phyloP scores from a whole-genome alignment of 2,797 vertebrate species.

The Microctenopoma steveboyesi region DNA sequence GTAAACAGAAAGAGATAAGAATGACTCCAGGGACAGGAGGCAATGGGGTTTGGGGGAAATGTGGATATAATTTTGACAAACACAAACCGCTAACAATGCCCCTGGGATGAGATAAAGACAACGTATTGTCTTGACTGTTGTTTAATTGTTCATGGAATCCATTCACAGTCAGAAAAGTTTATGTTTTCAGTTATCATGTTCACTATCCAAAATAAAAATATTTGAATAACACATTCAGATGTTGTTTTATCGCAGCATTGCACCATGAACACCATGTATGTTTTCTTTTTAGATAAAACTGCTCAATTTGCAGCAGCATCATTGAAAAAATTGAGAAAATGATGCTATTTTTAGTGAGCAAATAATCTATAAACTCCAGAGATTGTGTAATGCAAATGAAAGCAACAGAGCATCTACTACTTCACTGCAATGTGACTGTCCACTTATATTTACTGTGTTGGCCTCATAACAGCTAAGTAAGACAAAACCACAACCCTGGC shows the following conservation, averaged over 20 bases:
- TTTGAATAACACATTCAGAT: constrained; percentile 1
- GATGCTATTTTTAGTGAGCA: not conserved
- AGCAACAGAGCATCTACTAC: too few species aligned
- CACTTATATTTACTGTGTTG: too few species aligned
- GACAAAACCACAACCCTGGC: too few species aligned
- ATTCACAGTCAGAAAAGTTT: constrained; percentile 4
- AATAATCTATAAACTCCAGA: not conserved
- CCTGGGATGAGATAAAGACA: constrained; percentile 12
- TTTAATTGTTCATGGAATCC: constrained; percentile 13
- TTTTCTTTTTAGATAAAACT: not conserved
- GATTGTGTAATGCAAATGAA: too few species aligned
- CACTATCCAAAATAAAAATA: not conserved
- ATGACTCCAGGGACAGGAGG: constrained; percentile 24
- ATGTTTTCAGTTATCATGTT: constrained; percentile 1
- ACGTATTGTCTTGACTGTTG: constrained; percentile 5
- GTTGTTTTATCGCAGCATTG: not conserved
- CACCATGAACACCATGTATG: not conserved
- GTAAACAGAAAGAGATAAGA: constrained; percentile 33
- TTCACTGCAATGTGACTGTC: too few species aligned
- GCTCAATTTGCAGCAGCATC: not conserved
- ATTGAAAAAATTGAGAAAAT: not conserved
- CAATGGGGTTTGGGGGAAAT: constrained; percentile 26
- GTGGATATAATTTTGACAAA: constrained; percentile 36
- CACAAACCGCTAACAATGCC: constrained; percentile 23
- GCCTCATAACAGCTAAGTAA: too few species aligned